These are phyloP conservation scores for Coelopa pilipes DNA, from an alignment of 2,888 invertebrate genomes.

Conservation along the genomic window DNA sequence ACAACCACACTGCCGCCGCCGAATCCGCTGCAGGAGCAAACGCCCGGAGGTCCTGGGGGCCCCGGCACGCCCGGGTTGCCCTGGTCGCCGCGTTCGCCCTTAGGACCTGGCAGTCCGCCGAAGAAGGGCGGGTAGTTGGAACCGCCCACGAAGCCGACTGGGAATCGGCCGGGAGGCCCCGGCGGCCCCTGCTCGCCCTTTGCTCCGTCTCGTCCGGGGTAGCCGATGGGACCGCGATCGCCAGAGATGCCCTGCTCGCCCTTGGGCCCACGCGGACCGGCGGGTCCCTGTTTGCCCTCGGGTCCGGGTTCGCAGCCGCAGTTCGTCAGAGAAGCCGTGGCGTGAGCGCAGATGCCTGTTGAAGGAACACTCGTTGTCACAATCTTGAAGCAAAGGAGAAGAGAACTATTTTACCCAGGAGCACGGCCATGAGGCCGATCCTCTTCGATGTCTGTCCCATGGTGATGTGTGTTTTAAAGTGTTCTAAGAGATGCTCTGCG, in stretches of 20 bases:
- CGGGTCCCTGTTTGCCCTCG: not conserved
- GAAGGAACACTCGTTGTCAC: not conserved
- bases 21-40: not conserved
- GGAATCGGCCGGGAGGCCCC: not conserved
- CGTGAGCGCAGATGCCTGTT: slow-evolving; percentile 5
- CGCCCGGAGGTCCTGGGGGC: slow-evolving; percentile 8
- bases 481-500: too few species aligned
- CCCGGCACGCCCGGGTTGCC: slow-evolving; percentile 3
- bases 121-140: too few species aligned
- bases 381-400: not conserved
- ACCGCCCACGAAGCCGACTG: not conserved
- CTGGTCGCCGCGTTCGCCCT: not conserved
- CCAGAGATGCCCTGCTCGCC: slow-evolving; percentile 27
- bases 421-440: not conserved
- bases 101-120: not conserved
- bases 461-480: not conserved
- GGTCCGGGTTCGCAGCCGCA: slow-evolving; percentile 27
- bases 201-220: slow-evolving; percentile 3
- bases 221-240: slow-evolving; percentile 18
- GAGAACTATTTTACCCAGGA: not conserved
- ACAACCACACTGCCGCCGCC: not conserved
- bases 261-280: slow-evolving; percentile 15
- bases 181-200: slow-evolving; percentile 7
- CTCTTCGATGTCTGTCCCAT: not conserved
- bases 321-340: not conserved